Percentiles rank a stretch among this genome's conserved stretches.
Evolutionary conservation across 2,797 vertebrate species (phyloP).

Genomic region (Clarias fuscus): DNA sequence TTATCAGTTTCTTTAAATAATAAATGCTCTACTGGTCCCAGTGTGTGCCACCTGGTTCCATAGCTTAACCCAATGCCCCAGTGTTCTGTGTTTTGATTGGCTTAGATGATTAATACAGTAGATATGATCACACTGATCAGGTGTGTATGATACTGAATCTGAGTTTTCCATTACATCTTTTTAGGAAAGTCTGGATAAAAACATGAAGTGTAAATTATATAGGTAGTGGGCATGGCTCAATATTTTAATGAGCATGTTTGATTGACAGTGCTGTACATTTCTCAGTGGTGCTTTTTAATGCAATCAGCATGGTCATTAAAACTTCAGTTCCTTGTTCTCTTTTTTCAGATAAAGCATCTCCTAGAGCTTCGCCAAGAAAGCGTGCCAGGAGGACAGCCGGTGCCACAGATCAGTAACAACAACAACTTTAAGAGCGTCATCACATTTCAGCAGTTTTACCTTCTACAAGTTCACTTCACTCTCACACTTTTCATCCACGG

Average conservation of each 20-base stretch:
- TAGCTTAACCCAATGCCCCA: background rate
- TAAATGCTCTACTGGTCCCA: background rate
- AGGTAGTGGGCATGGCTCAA: background rate
- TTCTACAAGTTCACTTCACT: background rate
- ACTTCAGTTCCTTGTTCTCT: background rate
- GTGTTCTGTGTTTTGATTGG: background rate
- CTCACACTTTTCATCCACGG: background rate
- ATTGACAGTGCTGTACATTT: background rate
- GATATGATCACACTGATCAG: background rate
- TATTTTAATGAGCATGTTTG: background rate
- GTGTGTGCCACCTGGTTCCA: background rate
- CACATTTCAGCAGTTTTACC: background rate
- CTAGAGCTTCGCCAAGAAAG: slow-evolving; percentile 47
- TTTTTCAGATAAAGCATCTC: slow-evolving; percentile 43
- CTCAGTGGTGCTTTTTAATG: background rate
- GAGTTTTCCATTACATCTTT: background rate
- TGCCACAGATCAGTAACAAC: slow-evolving; percentile 39
- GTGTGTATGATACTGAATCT: background rate
- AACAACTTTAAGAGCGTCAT: no score
- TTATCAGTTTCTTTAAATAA: background rate
- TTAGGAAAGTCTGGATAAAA: background rate
- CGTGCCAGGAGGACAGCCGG: slow-evolving; percentile 44
- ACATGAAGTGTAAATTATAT: background rate
- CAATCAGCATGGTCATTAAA: background rate
- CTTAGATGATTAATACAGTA: background rate